Conservation (phyloP, 2,888 invertebrate species). For the Nasonovia ribisnigri region DNA sequence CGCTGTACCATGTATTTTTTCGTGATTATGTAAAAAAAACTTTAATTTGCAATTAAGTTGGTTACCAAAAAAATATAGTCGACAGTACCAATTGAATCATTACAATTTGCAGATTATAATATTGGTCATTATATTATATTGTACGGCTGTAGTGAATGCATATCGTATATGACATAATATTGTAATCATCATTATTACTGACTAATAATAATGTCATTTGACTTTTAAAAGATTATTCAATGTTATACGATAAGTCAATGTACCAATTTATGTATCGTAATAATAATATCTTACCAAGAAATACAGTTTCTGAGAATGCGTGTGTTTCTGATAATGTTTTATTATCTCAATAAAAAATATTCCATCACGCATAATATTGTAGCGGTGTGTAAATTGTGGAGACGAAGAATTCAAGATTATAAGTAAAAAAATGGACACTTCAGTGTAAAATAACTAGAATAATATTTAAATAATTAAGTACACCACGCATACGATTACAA, state of each 20-base stretch:
- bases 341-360: neutral
- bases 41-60: neutral
- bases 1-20: neutral
- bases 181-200: neutral
- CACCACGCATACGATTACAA: neutral
- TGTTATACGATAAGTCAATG: neutral
- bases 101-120: neutral
- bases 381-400: neutral
- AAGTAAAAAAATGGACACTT: neutral
- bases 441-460: neutral
- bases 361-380: neutral
- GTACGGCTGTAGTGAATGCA: neutral
- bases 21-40: neutral
- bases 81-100: neutral
- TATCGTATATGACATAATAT: neutral
- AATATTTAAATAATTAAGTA: neutral
- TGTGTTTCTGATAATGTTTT: neutral
- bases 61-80: neutral
- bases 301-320: neutral
- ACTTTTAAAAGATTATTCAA: too few relatives aligned
- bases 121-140: neutral
- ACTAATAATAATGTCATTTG: neutral
- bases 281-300: neutral
- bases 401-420: neutral
- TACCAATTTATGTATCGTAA: neutral